Conservation (phyloP, 2,113 vertebrate genomes). For the Aspiorhynchus laticeps region DNA sequence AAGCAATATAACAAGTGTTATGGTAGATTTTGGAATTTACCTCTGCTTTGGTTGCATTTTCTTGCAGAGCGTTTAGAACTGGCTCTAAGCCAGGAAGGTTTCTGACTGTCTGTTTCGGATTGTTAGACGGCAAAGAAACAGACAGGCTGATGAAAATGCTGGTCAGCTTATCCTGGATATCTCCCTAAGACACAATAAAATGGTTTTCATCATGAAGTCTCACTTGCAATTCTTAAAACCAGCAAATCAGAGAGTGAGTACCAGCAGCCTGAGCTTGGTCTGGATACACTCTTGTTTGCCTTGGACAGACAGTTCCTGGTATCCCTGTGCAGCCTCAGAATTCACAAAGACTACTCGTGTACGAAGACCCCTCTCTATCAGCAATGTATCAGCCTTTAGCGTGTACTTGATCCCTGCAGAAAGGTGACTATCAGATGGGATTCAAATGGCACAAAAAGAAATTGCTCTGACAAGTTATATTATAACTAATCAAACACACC, state of each 20-base stretch:
- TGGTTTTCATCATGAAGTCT: background rate
- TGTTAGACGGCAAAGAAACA: constrained; percentile 73
- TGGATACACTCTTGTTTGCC: constrained; percentile 74
- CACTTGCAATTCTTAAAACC: background rate
- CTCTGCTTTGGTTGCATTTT: constrained; percentile 53
- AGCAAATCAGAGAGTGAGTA: constrained; percentile 56
- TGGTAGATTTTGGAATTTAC: background rate
- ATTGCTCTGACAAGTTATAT: background rate
- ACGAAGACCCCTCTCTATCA: constrained; percentile 68
- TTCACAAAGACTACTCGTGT: constrained; percentile 79
- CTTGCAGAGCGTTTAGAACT: constrained; percentile 79
- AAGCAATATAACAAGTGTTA: background rate
- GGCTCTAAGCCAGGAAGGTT: constrained; percentile 76
- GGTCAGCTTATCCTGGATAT: constrained; percentile 83
- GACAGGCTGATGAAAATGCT: constrained; percentile 81
- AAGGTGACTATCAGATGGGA: constrained; percentile 68
- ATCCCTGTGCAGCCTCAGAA: constrained; percentile 58
- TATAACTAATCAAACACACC: constrained; percentile 11
- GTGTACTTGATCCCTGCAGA: constrained; percentile 59
- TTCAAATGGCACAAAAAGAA: background rate
- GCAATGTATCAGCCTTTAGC: constrained; percentile 77
- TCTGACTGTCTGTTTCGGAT: constrained; percentile 66
- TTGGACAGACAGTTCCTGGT: constrained; percentile 75
- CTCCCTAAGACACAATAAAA: constrained; percentile 70
- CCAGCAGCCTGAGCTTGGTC: constrained; percentile 78